A percentile compares a stretch with the other conserved stretches of the same genome.
Evolutionary conservation across 35 echinoderm and acorn worm species (phyloP).

Genomic region (Acanthaster planci): DNA sequence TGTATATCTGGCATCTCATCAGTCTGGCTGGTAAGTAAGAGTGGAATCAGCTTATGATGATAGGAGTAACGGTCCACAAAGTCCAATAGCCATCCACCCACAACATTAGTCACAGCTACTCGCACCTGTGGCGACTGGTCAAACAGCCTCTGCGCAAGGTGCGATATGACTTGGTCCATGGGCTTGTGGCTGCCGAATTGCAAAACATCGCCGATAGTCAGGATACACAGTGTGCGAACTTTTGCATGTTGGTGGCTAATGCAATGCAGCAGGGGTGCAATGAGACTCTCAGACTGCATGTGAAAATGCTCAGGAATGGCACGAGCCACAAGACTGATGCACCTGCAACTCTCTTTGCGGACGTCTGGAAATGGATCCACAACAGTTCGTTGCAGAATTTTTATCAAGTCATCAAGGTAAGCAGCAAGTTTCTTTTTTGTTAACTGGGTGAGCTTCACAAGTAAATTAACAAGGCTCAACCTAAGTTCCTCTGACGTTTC

Average conservation of each 20-base stretch:
- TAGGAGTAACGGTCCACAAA: conserved; percentile 96
- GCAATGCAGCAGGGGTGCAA: conserved; percentile 68
- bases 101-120: conserved; percentile 84
- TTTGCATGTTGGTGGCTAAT: conserved; percentile 96
- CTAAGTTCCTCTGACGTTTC: conserved; percentile 87
- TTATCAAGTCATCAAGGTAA: conserved; percentile 89
- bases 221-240: conserved; percentile 76
- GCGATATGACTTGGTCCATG: conserved; percentile 94
- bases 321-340: conserved; percentile 75
- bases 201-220: conserved; percentile 88
- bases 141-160: conserved; percentile 93
- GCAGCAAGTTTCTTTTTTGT: conserved; percentile 54
- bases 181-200: conserved; percentile 95
- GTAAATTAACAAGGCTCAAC: conserved; percentile 61
- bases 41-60: conserved; percentile 94
- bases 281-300: conserved; percentile 85
- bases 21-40: conserved; percentile 81
- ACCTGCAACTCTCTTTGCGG: conserved; percentile 83
- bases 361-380: conserved; percentile 95
- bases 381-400: conserved; percentile 76
- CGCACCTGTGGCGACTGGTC: conserved; percentile 86
- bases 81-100: conserved; percentile 87
- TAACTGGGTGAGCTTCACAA: conserved; percentile 68
- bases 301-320: conserved; percentile 90
- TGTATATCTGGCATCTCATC: conserved; percentile 91